phyloP scores from a whole-genome alignment of 2,797 vertebrate genomes.

The Lepilemur septentrionalis region DNA sequence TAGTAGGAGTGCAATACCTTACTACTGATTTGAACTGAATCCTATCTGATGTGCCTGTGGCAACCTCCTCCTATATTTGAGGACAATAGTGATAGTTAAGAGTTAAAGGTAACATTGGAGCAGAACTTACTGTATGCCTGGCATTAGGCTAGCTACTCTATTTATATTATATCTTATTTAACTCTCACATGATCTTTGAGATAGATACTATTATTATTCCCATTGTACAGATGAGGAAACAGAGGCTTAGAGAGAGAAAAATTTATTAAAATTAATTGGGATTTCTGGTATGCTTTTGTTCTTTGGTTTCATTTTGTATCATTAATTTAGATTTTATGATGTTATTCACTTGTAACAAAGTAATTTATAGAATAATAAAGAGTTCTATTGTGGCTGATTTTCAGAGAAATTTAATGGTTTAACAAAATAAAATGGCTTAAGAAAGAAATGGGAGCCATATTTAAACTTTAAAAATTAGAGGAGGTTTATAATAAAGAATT shows the following conservation, averaged over 20 bases:
- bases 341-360: not conserved
- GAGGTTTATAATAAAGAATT: not conserved
- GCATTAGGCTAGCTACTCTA: not conserved
- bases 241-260: not conserved
- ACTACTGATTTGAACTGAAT: not conserved
- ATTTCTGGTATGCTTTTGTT: not conserved
- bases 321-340: constrained; percentile 13
- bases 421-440: not conserved
- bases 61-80: not conserved
- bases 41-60: not conserved
- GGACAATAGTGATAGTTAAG: not conserved
- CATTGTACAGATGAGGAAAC: not conserved
- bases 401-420: not conserved
- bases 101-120: not conserved
- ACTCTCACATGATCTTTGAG: not conserved
- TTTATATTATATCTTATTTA: not conserved
- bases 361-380: not conserved
- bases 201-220: not conserved
- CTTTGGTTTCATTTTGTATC: not conserved
- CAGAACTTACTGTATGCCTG: not conserved
- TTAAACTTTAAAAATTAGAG: not conserved
- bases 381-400: not conserved
- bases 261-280: not conserved
- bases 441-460: not conserved
- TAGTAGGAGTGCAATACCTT: not conserved